These are phyloP conservation scores for Scomberomorus guttatus DNA, from an alignment of 2,797 vertebrate genomes.

Conservation along the genomic window DNA sequence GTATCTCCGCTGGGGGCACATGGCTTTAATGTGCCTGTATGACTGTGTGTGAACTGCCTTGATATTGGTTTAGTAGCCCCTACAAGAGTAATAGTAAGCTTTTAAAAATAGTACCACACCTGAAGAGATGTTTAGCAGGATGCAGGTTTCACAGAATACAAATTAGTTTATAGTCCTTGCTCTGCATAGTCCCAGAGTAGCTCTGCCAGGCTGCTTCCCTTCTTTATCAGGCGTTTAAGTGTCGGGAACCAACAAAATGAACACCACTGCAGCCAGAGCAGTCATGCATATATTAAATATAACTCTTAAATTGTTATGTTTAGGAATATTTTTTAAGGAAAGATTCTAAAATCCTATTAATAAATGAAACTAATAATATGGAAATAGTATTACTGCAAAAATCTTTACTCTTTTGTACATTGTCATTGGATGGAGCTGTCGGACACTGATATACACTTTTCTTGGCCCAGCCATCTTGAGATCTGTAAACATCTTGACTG, in stretches of 20 bases:
- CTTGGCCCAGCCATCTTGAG: neutral
- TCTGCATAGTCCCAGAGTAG: conserved; percentile 38
- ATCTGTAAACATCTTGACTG: conserved; percentile 1
- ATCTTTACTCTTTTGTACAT: conserved; percentile 1
- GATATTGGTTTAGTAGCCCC: conserved; percentile 32
- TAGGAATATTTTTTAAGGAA: neutral
- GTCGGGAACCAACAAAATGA: conserved; percentile 6
- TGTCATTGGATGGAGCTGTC: conserved; percentile 14
- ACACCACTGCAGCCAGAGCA: conserved; percentile 15
- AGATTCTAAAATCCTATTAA: conserved; percentile 10
- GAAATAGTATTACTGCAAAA: conserved; percentile 19
- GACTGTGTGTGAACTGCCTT: conserved; percentile 59
- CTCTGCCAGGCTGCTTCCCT: conserved; percentile 42
- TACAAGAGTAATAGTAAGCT: conserved; percentile 18
- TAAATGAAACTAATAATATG: neutral
- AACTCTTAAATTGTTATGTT: neutral
- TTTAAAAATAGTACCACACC: conserved; percentile 32
- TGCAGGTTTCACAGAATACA: conserved; percentile 28
- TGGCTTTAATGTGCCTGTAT: conserved; percentile 57
- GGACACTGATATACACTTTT: conserved; percentile 4
- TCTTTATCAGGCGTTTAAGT: conserved; percentile 31
- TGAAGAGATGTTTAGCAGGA: conserved; percentile 29
- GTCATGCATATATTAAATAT: conserved; percentile 22
- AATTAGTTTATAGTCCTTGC: conserved; percentile 35
- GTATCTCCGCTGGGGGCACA: conserved; percentile 43